Evolutionary conservation across 1,140 invertebrate species (phyloP).

Genomic region (Cherax destructor): DNA sequence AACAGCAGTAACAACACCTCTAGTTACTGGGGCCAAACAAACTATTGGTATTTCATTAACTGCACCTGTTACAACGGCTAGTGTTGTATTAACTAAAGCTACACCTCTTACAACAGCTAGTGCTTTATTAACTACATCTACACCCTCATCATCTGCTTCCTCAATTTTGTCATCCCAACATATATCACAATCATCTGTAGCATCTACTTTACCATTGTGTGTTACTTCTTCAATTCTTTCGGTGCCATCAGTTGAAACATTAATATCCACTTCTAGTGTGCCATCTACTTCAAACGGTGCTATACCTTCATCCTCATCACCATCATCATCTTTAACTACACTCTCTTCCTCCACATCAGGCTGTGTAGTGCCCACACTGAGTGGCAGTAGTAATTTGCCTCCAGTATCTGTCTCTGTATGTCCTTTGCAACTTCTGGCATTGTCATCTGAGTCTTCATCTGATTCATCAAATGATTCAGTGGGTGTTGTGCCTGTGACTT

Average conservation of each 20-base stretch:
- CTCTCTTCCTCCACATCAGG: slow-evolving; percentile 19
- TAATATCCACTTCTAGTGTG: background rate
- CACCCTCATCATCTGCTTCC: background rate
- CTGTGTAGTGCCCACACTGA: background rate
- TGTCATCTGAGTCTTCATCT: slow-evolving; percentile 54
- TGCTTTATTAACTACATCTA: background rate
- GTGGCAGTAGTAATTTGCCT: background rate
- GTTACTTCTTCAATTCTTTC: background rate
- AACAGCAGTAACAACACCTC: background rate
- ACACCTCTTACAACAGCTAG: background rate
- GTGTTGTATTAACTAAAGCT: background rate
- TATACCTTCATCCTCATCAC: background rate
- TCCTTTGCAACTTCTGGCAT: slow-evolving; percentile 10
- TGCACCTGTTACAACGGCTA: background rate
- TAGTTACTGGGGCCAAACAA: slow-evolving; percentile 18
- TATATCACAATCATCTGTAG: background rate
- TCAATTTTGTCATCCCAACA: too few species aligned
- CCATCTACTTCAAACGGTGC: background rate
- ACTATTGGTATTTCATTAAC: background rate
- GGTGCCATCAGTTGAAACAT: background rate
- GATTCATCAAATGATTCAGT: slow-evolving; percentile 53
- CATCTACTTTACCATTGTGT: slow-evolving; percentile 3
- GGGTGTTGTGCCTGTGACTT: slow-evolving; percentile 45
- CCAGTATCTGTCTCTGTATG: slow-evolving; percentile 9
- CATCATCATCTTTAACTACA: background rate